Percentiles rank a stretch among this genome's conserved stretches.
Conservation (phyloP, 2,888 invertebrate genomes). For the Aquatica leii region DNA sequence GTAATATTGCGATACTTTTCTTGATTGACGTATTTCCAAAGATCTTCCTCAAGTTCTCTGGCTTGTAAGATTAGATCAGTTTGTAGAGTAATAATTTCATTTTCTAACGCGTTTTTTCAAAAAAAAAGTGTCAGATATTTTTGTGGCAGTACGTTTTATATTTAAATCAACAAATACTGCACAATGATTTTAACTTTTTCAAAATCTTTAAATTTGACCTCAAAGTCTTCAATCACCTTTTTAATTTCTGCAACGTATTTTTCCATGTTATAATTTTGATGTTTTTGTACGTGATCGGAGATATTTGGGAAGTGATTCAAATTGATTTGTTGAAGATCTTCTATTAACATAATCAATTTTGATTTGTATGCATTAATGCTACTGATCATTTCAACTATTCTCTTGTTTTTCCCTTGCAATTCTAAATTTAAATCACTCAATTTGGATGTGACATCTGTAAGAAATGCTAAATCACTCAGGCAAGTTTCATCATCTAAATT, state of each 20-base stretch:
- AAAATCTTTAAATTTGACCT: slow-evolving; percentile 28
- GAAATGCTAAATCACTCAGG: slow-evolving; percentile 28
- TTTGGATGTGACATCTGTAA: slow-evolving; percentile 26
- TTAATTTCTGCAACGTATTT: too few relatives aligned
- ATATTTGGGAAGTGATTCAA: too few relatives aligned
- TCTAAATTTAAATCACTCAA: slow-evolving; percentile 37
- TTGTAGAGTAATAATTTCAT: slow-evolving; percentile 39
- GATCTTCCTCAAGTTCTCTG: slow-evolving; percentile 33
- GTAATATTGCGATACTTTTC: too few relatives aligned
- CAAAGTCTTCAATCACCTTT: slow-evolving; percentile 24
- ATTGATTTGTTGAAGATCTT: slow-evolving; percentile 31
- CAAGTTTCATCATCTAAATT: slow-evolving; percentile 17
- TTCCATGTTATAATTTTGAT: slow-evolving; percentile 32
- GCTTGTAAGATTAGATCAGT: slow-evolving; percentile 36
- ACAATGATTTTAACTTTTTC: too few relatives aligned
- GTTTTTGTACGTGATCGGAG: slow-evolving; percentile 21
- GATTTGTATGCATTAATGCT: too few relatives aligned
- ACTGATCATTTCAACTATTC: slow-evolving; percentile 32
- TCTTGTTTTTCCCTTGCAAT: slow-evolving; percentile 35
- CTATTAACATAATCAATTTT: slow-evolving; percentile 21
- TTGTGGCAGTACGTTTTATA: slow-evolving; percentile 25
- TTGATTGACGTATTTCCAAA: slow-evolving; percentile 37
- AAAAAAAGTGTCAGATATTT: slow-evolving; percentile 34
- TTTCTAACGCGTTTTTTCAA: slow-evolving; percentile 31
- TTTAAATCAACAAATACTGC: too few relatives aligned